phyloP scores from a whole-genome alignment of 1,140 invertebrate genomes.

The Goniozus legneri region DNA sequence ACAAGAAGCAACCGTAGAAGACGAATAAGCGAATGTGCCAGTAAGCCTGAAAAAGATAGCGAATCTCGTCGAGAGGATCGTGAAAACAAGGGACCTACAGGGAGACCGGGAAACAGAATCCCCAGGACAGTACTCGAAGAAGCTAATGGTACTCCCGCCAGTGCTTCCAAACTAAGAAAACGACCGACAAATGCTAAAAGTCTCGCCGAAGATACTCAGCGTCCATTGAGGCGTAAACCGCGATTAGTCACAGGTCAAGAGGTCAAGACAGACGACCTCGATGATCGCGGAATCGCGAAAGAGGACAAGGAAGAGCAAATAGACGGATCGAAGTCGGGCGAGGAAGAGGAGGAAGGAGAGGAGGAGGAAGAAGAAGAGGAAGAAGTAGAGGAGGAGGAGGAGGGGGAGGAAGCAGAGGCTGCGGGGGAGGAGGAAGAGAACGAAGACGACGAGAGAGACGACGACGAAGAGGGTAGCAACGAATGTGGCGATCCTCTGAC shows the following conservation, averaged over 20 bases:
- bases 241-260: slow-evolving; percentile 14
- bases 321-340: slow-evolving; percentile 12
- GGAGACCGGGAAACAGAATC: slow-evolving; percentile 39
- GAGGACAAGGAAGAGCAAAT: slow-evolving; percentile 19
- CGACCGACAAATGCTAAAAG: slow-evolving; percentile 30
- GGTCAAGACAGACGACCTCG: slow-evolving; percentile 16
- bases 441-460: slow-evolving; percentile 10
- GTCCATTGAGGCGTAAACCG: slow-evolving; percentile 31
- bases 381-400: slow-evolving; percentile 9
- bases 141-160: slow-evolving; percentile 39
- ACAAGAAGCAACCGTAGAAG: slow-evolving; percentile 37
- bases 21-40: slow-evolving; percentile 37
- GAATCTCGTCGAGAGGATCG: slow-evolving; percentile 45
- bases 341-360: slow-evolving; percentile 12
- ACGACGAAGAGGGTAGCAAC: slow-evolving; percentile 11
- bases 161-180: slow-evolving; percentile 38
- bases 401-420: slow-evolving; percentile 8
- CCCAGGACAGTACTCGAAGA: slow-evolving; percentile 47
- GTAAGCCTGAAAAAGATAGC: slow-evolving; percentile 25
- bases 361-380: slow-evolving; percentile 6
- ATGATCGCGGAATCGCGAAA: slow-evolving; percentile 8
- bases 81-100: slow-evolving; percentile 50
- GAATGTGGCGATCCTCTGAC: slow-evolving; percentile 29
- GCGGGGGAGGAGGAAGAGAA: slow-evolving; percentile 16
- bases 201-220: slow-evolving; percentile 28